phyloP scores from a whole-genome alignment of 2,113 vertebrate species.

The Piprites chloris region DNA sequence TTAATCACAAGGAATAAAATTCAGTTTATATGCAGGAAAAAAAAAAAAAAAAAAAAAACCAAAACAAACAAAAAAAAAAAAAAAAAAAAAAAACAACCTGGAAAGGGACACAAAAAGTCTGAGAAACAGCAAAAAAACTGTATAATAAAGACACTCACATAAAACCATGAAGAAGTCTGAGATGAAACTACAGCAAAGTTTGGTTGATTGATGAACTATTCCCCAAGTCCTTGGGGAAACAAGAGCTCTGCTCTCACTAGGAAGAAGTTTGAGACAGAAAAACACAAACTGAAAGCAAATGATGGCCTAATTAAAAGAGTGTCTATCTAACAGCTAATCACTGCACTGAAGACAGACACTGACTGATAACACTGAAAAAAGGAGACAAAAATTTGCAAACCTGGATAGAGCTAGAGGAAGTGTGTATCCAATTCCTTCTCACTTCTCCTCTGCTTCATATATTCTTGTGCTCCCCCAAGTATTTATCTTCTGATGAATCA shows the following conservation, averaged over 20 bases:
- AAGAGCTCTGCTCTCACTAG: neutral
- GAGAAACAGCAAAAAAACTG: neutral
- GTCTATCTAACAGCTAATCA: neutral
- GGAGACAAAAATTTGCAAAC: neutral
- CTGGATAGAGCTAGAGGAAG: neutral
- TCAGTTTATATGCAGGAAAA: neutral
- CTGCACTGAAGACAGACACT: neutral
- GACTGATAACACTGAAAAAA: neutral
- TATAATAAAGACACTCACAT: neutral
- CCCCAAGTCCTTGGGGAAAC: neutral
- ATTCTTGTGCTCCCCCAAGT: rapidly evolving
- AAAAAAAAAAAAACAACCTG: rapidly evolving
- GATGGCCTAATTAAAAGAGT: neutral
- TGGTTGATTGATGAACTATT: neutral
- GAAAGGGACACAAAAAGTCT: rapidly evolving
- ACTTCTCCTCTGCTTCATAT: neutral
- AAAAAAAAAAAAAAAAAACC: too few species aligned
- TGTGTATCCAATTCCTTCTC: neutral
- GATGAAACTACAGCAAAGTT: neutral
- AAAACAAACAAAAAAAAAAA: too few species aligned
- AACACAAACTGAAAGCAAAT: neutral
- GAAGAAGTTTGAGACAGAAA: neutral
- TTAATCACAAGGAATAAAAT: neutral
- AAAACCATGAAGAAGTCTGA: neutral
- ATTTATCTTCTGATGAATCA: neutral